Percentiles rank a stretch among this genome's conserved stretches.
These are phyloP conservation scores for Heterodera carotae DNA, from an alignment of 1,140 invertebrate species.

Conservation along the genomic window DNA sequence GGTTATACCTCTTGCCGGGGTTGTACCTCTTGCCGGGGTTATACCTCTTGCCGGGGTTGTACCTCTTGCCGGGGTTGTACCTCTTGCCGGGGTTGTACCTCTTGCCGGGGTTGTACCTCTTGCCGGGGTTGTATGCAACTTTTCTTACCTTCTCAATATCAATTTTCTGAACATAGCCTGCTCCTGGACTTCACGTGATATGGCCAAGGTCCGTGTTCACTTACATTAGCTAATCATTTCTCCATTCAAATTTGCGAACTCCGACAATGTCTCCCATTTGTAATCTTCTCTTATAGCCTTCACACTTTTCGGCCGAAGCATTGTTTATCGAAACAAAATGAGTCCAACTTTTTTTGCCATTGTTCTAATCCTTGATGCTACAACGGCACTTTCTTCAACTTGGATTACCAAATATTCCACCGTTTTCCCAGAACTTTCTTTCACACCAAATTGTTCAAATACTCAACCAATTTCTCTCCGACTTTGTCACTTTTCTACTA, in stretches of 20 bases:
- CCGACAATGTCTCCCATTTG: conserved; percentile 14
- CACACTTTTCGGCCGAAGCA: neutral
- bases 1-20: no score
- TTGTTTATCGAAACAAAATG: neutral
- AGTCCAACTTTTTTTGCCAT: neutral
- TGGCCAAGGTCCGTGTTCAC: conserved; percentile 7
- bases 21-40: no score
- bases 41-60: no score
- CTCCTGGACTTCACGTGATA: neutral
- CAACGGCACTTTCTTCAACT: neutral
- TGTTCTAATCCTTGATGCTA: neutral
- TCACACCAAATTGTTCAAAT: neutral
- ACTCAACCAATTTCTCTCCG: neutral
- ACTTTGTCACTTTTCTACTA: neutral
- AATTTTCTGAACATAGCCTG: neutral
- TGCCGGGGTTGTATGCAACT: no score
- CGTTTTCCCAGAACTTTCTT: neutral
- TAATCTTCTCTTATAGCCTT: neutral
- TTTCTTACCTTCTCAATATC: neutral
- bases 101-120: no score
- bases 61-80: no score
- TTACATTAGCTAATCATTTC: neutral
- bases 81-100: no score
- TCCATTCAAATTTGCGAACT: neutral
- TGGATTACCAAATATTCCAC: conserved; percentile 1